These are phyloP conservation scores for Tribolium freemani DNA, from an alignment of 2,888 invertebrate genomes.

Conservation along the genomic window DNA sequence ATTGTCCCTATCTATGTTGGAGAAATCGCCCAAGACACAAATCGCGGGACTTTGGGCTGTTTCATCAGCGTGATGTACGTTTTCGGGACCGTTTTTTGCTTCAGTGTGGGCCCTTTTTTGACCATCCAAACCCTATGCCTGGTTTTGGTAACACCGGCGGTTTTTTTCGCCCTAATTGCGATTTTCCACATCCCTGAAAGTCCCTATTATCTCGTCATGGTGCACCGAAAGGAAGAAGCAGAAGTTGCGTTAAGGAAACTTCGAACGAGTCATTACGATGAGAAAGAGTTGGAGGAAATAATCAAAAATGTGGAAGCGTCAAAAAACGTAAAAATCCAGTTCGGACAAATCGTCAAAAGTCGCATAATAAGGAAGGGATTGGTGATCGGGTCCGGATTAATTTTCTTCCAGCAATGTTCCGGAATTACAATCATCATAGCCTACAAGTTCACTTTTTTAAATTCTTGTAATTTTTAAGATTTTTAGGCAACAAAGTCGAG, in stretches of 20 bases:
- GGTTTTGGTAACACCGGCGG: conserved; percentile 48
- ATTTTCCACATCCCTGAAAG: conserved; percentile 52
- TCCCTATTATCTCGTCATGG: conserved; percentile 62
- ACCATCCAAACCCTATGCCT: conserved; percentile 50
- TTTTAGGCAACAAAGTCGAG: too few species aligned
- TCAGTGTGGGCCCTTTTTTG: conserved; percentile 51
- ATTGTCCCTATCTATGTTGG: conserved; percentile 87
- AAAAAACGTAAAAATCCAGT: not conserved
- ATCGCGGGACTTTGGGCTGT: conserved; percentile 79
- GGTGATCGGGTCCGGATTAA: conserved; percentile 61
- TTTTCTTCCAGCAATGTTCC: conserved; percentile 62
- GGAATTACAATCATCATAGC: conserved; percentile 85
- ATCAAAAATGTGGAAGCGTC: conserved; percentile 2
- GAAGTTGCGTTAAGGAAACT: conserved; percentile 47
- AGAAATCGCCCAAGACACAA: conserved; percentile 84
- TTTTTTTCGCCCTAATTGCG: conserved; percentile 50
- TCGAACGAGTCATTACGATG: conserved; percentile 35
- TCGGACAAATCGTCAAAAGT: conserved; percentile 5
- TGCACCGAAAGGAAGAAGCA: conserved; percentile 49
- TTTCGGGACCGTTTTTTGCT: conserved; percentile 51
- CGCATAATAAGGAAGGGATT: conserved; percentile 58
- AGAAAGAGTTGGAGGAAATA: conserved; percentile 46
- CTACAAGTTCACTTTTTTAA: too few species aligned
- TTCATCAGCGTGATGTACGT: conserved; percentile 48
- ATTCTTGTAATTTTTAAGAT: too few species aligned